Conservation (phyloP, 2,797 vertebrate genomes). For the Pseudochromis fuscus region DNA sequence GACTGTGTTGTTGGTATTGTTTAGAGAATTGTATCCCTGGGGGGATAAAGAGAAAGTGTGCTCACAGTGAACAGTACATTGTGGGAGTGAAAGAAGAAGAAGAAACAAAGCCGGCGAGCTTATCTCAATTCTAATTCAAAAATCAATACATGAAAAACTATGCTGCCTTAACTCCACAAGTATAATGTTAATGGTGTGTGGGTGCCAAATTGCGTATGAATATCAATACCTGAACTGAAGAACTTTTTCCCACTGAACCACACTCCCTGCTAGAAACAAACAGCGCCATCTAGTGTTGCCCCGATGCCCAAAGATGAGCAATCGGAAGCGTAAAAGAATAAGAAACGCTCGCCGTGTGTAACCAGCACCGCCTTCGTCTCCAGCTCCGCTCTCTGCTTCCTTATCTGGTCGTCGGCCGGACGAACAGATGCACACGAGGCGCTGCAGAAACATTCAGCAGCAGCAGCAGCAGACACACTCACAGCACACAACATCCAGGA, state of each 20-base stretch:
- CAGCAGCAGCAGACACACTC: slow-evolving; percentile 47
- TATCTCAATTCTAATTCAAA: slow-evolving; percentile 26
- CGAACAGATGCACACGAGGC: slow-evolving; percentile 49
- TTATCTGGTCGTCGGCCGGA: slow-evolving; percentile 64
- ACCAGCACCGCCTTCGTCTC: slow-evolving; percentile 32
- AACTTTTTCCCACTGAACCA: slow-evolving; percentile 7
- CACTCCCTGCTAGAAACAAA: slow-evolving; percentile 56
- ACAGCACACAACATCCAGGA: slow-evolving; percentile 52
- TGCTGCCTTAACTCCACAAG: slow-evolving; percentile 19
- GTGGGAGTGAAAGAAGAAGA: too few relatives aligned
- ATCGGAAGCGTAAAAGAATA: slow-evolving; percentile 14
- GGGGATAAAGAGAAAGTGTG: slow-evolving; percentile 9
- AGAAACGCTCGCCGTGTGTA: slow-evolving; percentile 15
- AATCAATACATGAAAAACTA: slow-evolving; percentile 39
- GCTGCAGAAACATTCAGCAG: slow-evolving; percentile 21
- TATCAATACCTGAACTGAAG: slow-evolving; percentile 50
- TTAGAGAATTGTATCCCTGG: neutral
- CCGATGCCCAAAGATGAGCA: slow-evolving; percentile 9
- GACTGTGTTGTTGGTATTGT: slow-evolving; percentile 9
- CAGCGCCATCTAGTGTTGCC: slow-evolving; percentile 74
- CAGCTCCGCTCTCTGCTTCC: slow-evolving; percentile 29
- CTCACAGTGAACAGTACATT: slow-evolving; percentile 16
- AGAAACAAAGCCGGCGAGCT: neutral
- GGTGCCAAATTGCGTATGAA: slow-evolving; percentile 26
- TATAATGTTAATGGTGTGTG: slow-evolving; percentile 42